phyloP scores from a whole-genome alignment of 1,140 invertebrate species.

The Drosophila pseudoananassae region DNA sequence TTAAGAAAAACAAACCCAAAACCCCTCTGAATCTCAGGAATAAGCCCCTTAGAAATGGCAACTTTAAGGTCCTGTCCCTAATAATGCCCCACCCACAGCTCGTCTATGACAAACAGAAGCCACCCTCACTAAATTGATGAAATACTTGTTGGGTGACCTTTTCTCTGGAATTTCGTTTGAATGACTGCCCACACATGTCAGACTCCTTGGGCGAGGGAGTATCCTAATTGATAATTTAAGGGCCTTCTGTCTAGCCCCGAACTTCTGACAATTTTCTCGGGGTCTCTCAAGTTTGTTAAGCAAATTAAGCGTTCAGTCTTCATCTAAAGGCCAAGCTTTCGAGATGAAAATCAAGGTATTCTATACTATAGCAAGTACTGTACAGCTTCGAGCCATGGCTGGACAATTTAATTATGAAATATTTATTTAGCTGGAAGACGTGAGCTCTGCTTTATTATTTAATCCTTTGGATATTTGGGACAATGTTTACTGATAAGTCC shows the following conservation, averaged over 20 bases:
- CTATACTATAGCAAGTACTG: not conserved
- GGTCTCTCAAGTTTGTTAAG: slow-evolving; percentile 25
- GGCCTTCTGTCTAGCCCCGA: slow-evolving; percentile 42
- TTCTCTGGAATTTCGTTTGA: slow-evolving; percentile 40
- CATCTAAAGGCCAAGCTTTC: slow-evolving; percentile 7
- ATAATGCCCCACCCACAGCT: not conserved
- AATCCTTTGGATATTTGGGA: slow-evolving; percentile 15
- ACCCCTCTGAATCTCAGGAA: not conserved
- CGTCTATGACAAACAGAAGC: slow-evolving; percentile 9
- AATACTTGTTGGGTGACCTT: slow-evolving; percentile 31
- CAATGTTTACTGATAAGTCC: slow-evolving; percentile 7
- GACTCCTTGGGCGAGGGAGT: slow-evolving; percentile 22
- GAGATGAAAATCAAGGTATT: not conserved
- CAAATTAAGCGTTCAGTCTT: slow-evolving; percentile 31
- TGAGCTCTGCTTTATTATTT: slow-evolving; percentile 44
- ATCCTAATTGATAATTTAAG: slow-evolving; percentile 57
- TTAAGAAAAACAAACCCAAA: not conserved
- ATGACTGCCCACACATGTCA: slow-evolving; percentile 44
- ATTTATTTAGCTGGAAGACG: slow-evolving; percentile 40
- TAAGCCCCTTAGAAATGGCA: not conserved
- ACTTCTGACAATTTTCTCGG: not conserved
- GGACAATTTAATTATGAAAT: slow-evolving; percentile 44
- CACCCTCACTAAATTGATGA: slow-evolving; percentile 21
- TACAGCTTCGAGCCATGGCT: slow-evolving; percentile 5
- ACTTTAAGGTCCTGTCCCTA: not conserved